Conservation (phyloP, 2,888 invertebrate genomes). For the Nephrotoma appendiculata region DNA sequence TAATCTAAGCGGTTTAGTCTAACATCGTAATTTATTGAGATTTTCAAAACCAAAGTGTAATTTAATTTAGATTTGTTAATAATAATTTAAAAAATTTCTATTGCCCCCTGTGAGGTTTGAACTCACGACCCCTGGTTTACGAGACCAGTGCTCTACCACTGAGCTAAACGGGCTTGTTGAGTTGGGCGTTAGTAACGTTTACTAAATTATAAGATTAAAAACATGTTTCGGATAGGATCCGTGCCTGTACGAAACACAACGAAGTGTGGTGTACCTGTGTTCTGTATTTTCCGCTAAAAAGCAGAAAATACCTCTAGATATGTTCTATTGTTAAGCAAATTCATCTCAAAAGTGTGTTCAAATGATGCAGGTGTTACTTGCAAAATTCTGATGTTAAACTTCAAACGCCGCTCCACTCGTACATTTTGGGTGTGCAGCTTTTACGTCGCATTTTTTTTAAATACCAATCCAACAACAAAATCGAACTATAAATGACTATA, state of each 20-base stretch:
- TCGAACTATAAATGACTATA: background rate
- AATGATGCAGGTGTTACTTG: background rate
- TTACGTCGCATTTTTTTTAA: background rate
- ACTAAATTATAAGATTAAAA: no score
- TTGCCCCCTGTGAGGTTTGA: conserved; percentile 7
- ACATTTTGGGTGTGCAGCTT: background rate
- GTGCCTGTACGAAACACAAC: background rate
- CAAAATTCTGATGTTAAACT: background rate
- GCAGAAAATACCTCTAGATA: no score
- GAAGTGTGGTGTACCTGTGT: background rate
- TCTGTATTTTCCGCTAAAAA: background rate
- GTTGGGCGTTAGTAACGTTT: background rate
- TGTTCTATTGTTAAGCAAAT: background rate
- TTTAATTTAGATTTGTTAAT: no score
- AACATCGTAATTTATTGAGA: no score
- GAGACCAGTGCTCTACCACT: conserved; percentile 11
- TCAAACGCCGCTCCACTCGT: background rate
- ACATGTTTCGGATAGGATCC: no score
- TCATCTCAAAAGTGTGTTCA: no score
- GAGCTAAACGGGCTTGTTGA: conserved; percentile 6
- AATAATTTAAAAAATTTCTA: background rate
- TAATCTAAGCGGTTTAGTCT: no score
- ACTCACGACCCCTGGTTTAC: conserved; percentile 8
- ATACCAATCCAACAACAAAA: background rate
- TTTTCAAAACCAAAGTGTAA: no score